Base-by-base conservation (phyloP, 2,797 vertebrate genomes). In the Danio kyathit region DNA sequence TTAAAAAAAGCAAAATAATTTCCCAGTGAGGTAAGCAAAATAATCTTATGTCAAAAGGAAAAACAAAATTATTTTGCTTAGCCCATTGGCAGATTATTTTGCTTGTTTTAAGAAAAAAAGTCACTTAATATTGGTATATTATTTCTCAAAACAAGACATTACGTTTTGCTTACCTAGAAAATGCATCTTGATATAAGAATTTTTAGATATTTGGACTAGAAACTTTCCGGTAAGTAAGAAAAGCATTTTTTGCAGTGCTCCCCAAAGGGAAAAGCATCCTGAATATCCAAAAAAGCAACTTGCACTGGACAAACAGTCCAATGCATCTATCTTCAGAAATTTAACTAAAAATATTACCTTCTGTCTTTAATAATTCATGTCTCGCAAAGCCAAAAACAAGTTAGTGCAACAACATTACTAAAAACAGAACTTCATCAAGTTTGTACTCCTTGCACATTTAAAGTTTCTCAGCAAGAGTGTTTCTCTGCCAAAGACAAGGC, bases 281-380 rank as follows among this genome's bases (percentile, higher is more conserved):
- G 16, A n/a, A n/a, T 52, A 2, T 51, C 29, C 2, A 40, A 5
- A 17, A 29, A 57, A 8, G 17, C 4, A 21, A 57, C 13, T 12
- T 6, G 13, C 49, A 76, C 51, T 13, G n/a, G n/a, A 63, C n/a
- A 52, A 76, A 75, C 9, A 6, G 61, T 76, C 49, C 13, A 29
- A 56, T 46, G 44, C 38, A 41, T 21, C 5, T 54, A n/a, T 0
- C 29, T 40, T 11, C n/a, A 40, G 29, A 29, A 7, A 41, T 51
- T 54, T 14, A 13, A 9, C 59, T n/a, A 41, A 51, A 11, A 74
- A 73, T 9, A 6, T n/a, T 9, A 9, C 2, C 5, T 2, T 1
- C 7, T 43, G 12, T 6, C 17, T 43, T 41, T 6, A 0, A 21
- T 13, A 19, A 6, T 38, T 43, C 7, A 64, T 19, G 19, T 5